A percentile compares a stretch with the other conserved stretches of the same genome.
These are phyloP conservation scores for Megalopta genalis DNA, from an alignment of 1,140 invertebrate genomes.

Conservation along the genomic window DNA sequence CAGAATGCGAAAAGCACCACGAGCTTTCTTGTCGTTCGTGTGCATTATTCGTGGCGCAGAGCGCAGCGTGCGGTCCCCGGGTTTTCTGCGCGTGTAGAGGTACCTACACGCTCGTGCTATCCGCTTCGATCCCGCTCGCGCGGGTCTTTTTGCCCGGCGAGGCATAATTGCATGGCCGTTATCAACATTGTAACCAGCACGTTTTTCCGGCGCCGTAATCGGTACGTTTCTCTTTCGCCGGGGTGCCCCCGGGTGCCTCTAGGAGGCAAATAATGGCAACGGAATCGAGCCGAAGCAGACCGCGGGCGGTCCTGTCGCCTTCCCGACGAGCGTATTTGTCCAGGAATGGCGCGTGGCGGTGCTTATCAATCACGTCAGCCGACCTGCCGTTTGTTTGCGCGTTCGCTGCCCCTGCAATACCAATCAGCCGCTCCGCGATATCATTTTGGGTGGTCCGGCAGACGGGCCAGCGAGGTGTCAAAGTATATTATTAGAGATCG, in stretches of 20 bases:
- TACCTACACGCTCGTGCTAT: no score
- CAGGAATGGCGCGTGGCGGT: conserved; percentile 64
- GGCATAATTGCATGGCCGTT: background rate
- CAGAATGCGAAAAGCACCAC: conserved; percentile 11
- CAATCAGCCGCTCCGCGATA: conserved; percentile 55
- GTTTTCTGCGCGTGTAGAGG: conserved; percentile 9
- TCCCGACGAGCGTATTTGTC: conserved; percentile 58
- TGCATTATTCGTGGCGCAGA: background rate
- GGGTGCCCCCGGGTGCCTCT: no score
- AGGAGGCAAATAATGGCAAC: no score
- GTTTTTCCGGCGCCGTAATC: conserved; percentile 1
- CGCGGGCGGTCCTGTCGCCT: conserved; percentile 59
- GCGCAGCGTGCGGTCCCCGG: conserved; percentile 26
- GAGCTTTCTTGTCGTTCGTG: conserved; percentile 17
- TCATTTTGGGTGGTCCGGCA: conserved; percentile 65
- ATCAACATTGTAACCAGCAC: conserved; percentile 14
- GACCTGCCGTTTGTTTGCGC: conserved; percentile 48
- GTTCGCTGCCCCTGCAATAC: conserved; percentile 55
- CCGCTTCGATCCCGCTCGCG: conserved; percentile 3
- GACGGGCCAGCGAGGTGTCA: conserved; percentile 59
- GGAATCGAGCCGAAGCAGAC: background rate
- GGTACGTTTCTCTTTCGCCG: background rate
- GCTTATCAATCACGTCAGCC: conserved; percentile 70
- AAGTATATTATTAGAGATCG: conserved; percentile 69
- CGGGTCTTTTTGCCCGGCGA: background rate